These are phyloP conservation scores for Chaetodon auriga DNA, from an alignment of 2,113 vertebrate genomes.

Conservation along the genomic window DNA sequence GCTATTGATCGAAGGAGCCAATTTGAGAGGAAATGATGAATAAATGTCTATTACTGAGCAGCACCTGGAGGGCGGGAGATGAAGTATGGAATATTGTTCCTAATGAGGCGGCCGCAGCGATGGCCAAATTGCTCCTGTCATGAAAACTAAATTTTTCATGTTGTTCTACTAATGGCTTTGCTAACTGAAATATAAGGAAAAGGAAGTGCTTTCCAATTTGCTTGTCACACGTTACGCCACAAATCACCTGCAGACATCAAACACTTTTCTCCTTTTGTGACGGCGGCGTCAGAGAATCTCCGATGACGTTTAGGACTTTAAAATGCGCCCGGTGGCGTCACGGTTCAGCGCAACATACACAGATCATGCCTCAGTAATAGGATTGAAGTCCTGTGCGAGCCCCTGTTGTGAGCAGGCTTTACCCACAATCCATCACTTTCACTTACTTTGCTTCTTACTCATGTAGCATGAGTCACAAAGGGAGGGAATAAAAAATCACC, in stretches of 20 bases:
- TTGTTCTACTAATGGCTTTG: conserved; percentile 38
- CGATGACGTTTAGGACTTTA: conserved; percentile 1
- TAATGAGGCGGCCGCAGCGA: conserved; percentile 48
- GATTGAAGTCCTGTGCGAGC: neutral
- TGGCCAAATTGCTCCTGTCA: conserved; percentile 54
- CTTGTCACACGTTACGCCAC: conserved; percentile 21
- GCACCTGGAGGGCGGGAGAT: conserved; percentile 40
- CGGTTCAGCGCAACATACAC: conserved; percentile 16
- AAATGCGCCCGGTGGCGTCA: neutral
- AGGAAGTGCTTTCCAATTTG: conserved; percentile 36
- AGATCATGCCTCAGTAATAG: neutral
- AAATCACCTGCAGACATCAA: conserved; percentile 32
- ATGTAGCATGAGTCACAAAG: conserved; percentile 34
- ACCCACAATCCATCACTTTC: conserved; percentile 48
- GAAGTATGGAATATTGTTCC: conserved; percentile 30
- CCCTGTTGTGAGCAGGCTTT: conserved; percentile 2
- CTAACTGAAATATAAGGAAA: conserved; percentile 29
- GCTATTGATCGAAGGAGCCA: conserved; percentile 44
- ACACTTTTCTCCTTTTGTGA: conserved; percentile 16
- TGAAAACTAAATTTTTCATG: conserved; percentile 37
- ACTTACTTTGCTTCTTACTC: conserved; percentile 25
- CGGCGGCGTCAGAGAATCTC: neutral
- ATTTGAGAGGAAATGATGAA: conserved; percentile 48
- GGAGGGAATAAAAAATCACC: neutral
- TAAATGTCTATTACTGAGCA: conserved; percentile 40